Evolutionary conservation across 2,797 vertebrate genomes (phyloP), one percentile per base, ranked within the genome.

Genomic region (Epinephelus awoara): DNA sequence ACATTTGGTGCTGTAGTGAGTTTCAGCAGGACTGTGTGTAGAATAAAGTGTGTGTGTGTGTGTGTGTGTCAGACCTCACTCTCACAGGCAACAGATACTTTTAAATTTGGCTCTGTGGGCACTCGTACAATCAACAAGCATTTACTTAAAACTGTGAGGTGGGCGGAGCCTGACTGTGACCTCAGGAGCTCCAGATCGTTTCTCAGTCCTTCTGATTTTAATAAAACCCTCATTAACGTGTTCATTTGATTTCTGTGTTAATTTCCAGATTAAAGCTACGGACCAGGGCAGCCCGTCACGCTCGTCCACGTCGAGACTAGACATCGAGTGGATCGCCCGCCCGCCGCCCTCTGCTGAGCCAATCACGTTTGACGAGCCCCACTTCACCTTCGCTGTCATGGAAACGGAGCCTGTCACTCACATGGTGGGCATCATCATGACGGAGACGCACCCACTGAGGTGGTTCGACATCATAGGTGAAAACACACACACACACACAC

Each of bases 401-500:
- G 98, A 99, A 89, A 98, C 97, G 0, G 98, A 99, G 56, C 96
- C 96, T 0, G 96, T 99, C 86, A 98, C 97, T 83, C 97, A 98
- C 79, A 97, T 99, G 97, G 97, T 98, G 93, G 98, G 98, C 50
- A 96, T 99, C 89, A 96, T 99, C 94, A 95, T 96, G 81, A 97
- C 94, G 0, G 97, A 99, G 86, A 95, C 94, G 0, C 94, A 94
- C 2, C 95, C 93, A 64, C 96, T 94, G 83, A 92, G 95, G 85
- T 98, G 97, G 97, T 99, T 98, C 82, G 91, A 95, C 59, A 98
- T 99, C 88, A 89, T 95, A 88, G 98, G 98, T 94, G 77, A 92
- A 89, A 2, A 7, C n/a, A 46, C 47, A 58, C 2, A 3, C 21
- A 49, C 49, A 3, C 49, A 62, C 55, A 38, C 47, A 47, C 69